phyloP scores from a whole-genome alignment of 1,140 invertebrate genomes.

The Vanessa atalanta region DNA sequence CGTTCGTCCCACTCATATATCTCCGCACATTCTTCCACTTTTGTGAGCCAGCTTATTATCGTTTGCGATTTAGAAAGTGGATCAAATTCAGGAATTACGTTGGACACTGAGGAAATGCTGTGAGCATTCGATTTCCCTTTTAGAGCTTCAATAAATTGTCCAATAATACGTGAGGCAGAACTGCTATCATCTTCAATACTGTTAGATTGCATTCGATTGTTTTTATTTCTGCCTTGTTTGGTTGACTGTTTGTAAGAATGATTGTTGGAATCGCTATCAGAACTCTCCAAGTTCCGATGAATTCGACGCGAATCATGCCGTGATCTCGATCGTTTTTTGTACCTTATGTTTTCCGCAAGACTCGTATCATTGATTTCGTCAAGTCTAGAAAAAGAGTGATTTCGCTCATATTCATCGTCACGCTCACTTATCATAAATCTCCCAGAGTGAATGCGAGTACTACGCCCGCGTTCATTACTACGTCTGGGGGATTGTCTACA shows the following conservation, averaged over 20 bases:
- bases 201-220: background rate
- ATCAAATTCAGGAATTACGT: constrained; percentile 40
- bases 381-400: background rate
- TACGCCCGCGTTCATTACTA: too few relatives aligned
- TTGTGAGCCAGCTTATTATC: constrained; percentile 39
- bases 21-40: constrained; percentile 50
- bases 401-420: background rate
- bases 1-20: constrained; percentile 11
- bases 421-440: background rate
- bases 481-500: background rate
- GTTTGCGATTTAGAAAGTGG: constrained; percentile 38
- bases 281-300: background rate
- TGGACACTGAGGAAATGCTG: constrained; percentile 13
- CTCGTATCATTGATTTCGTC: too few relatives aligned
- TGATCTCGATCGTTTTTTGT: background rate
- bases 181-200: background rate
- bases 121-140: background rate
- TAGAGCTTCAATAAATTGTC: constrained; percentile 1
- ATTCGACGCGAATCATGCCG: background rate
- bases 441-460: background rate
- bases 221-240: background rate
- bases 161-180: background rate
- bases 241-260: too few relatives aligned
- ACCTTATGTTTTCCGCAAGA: too few relatives aligned
- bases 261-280: too few relatives aligned